Evolutionary conservation across 2,113 vertebrate genomes (phyloP), one percentile per base, ranked within the genome.

Genomic region (Diphyllodes magnificus): DNA sequence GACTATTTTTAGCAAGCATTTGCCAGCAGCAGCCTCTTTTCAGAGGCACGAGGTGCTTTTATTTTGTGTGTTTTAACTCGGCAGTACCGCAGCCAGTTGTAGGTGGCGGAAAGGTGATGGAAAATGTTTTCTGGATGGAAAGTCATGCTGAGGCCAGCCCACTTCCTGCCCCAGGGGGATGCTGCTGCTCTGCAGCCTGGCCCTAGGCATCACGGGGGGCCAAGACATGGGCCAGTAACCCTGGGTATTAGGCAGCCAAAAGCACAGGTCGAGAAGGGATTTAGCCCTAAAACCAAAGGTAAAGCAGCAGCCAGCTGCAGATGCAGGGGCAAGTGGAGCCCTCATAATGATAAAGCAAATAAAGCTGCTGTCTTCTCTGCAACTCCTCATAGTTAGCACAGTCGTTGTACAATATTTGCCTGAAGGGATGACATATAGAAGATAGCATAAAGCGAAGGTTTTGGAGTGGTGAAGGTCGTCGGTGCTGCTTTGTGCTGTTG

Each of bases 111-210:
- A 90, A 60, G 93, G 92, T 56, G 72, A 61, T 92, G 90, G 89
- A 93, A 96, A 96, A 93, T 86, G 35, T 84, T 94, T 84, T 97
- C 88, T 92, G 60, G 31, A 70, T 95, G 95, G 94, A 96, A 96
- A 96, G 24, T 94, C 3, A 2, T 8, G 4, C 47, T 1, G 28
- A 61, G 82, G 59, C 40, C 88, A 83, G 65, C 93, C 88, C 80
- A 86, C 90, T 94, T 96, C 90, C 90, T 94, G 80, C 78, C 83
- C 61, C 57, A 51, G 37, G 63, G 60, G 70, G 69, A 71, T 49
- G 69, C 81, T 92, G 88, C 42, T 18, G 25, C 56, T 84, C 51
- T 4, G 35, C 81, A 66, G 73, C 82, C 37, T 13, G n/a, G 70
- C 79, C 37, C 1, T 1, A 4, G 20, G 54, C 6, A 2, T 42